These are phyloP conservation scores for Chymomyza procnemis DNA, from an alignment of 2,888 invertebrate genomes.

Conservation along the genomic window DNA sequence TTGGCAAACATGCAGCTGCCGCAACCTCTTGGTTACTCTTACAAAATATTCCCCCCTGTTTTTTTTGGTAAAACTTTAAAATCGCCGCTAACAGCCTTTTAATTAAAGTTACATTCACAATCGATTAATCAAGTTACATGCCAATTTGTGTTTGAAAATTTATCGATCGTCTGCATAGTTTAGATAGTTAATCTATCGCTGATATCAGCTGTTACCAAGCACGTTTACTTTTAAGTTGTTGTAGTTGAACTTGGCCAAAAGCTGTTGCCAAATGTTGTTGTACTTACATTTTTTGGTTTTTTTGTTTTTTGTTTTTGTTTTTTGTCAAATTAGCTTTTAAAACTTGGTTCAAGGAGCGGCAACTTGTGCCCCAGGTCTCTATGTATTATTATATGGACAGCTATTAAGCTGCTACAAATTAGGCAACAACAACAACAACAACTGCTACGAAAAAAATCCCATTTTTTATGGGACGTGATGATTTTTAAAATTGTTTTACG, in stretches of 20 bases:
- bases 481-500: conserved; percentile 35
- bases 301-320: no score
- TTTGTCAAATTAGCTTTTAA: not conserved
- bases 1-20: no score
- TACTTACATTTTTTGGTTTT: not conserved
- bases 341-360: not conserved
- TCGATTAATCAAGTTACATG: not conserved
- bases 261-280: not conserved
- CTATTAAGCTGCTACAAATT: not conserved
- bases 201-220: not conserved
- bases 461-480: conserved; percentile 58
- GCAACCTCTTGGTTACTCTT: no score
- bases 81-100: no score
- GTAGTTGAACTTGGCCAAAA: not conserved
- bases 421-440: not conserved
- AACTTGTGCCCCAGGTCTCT: not conserved
- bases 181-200: not conserved
- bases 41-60: no score
- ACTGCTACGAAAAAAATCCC: not conserved
- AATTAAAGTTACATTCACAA: not conserved
- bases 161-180: not conserved
- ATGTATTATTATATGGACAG: not conserved
- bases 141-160: not conserved
- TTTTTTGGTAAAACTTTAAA: no score
- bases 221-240: not conserved